Conservation (phyloP, 2,113 vertebrate genomes). For the Halcyon malimbica region DNA sequence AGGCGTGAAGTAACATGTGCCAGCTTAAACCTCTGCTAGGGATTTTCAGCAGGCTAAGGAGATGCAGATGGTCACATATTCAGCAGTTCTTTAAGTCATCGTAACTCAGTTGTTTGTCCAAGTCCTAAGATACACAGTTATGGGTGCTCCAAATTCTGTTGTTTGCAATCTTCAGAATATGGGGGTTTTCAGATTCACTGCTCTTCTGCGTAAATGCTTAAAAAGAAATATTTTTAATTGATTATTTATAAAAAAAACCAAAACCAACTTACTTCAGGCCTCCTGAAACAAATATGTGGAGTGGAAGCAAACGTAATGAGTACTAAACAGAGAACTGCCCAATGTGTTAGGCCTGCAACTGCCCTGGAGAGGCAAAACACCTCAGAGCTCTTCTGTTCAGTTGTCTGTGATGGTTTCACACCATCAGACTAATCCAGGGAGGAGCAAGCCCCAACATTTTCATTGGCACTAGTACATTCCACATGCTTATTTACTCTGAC, state of each 20-base stretch:
- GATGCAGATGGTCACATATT: neutral
- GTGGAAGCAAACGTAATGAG: neutral
- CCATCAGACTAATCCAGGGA: neutral
- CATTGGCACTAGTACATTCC: neutral
- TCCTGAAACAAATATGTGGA: neutral
- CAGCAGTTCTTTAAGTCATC: neutral
- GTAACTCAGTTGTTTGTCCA: neutral
- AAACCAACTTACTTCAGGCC: neutral
- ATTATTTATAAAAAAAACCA: neutral
- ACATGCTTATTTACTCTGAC: constrained; percentile 23
- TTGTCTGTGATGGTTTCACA: neutral
- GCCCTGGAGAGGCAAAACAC: neutral
- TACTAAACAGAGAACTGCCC: neutral
- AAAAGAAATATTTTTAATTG: neutral
- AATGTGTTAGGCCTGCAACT: neutral
- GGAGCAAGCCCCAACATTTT: constrained; percentile 25
- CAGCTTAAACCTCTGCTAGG: neutral
- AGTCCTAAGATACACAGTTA: neutral
- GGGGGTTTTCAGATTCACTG: neutral
- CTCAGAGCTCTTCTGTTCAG: neutral
- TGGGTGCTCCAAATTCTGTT: neutral
- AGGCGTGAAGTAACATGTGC: neutral
- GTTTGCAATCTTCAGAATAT: neutral
- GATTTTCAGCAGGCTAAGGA: neutral
- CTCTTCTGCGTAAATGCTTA: neutral